Percentiles rank a stretch among this genome's conserved stretches.
Evolutionary conservation across 2,888 invertebrate genomes (phyloP).

Genomic region (Drosophila mayaguana): DNA sequence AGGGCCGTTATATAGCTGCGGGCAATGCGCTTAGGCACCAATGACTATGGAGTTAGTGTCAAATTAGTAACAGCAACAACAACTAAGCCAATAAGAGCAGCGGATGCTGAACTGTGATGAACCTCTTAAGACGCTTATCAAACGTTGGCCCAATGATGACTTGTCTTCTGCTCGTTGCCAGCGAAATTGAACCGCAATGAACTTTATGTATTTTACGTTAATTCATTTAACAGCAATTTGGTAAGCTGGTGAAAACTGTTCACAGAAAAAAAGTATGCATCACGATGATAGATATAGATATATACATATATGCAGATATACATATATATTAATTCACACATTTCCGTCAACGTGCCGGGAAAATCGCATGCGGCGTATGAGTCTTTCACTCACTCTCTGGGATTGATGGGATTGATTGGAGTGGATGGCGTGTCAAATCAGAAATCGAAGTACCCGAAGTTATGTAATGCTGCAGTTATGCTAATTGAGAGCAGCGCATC

Average conservation of each 20-base stretch:
- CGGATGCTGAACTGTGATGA: slow-evolving; percentile 47
- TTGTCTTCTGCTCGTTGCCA: not conserved
- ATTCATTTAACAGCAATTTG: slow-evolving; percentile 42
- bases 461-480: slow-evolving; percentile 42
- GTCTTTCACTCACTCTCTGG: not conserved
- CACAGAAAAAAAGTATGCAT: not conserved
- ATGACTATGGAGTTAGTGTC: slow-evolving; percentile 43
- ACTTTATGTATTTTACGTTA: slow-evolving; percentile 36
- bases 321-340: slow-evolving; percentile 63
- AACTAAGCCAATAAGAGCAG: slow-evolving; percentile 3
- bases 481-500: slow-evolving; percentile 39
- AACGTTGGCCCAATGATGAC: slow-evolving; percentile 47
- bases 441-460: slow-evolving; percentile 5
- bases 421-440: slow-evolving; percentile 31
- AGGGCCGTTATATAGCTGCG: slow-evolving; percentile 51
- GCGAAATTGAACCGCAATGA: slow-evolving; percentile 59
- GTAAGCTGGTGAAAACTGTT: slow-evolving; percentile 56
- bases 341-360: slow-evolving; percentile 72
- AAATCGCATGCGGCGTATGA: slow-evolving; percentile 48
- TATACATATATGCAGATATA: not conserved
- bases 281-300: not conserved
- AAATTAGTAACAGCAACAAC: slow-evolving; percentile 32
- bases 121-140: slow-evolving; percentile 66
- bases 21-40: slow-evolving; percentile 27
- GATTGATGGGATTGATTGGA: slow-evolving; percentile 19